Conservation (phyloP, 1,140 invertebrate species). For the Papilio helenus region DNA sequence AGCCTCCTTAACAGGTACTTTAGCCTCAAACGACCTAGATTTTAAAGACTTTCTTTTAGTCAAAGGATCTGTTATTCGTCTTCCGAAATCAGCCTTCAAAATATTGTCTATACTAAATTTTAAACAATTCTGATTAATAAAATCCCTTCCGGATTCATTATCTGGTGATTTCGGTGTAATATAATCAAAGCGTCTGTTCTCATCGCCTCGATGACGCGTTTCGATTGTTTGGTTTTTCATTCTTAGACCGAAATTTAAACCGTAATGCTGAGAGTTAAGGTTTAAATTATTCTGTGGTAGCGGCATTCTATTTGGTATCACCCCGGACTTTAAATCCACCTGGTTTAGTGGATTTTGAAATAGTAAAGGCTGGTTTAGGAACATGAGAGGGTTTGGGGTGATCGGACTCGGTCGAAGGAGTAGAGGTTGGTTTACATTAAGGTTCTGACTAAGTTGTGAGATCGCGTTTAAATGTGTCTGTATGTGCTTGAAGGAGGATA, state of each 20-base stretch:
- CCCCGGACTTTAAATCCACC: conserved; percentile 63
- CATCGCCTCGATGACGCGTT: conserved; percentile 54
- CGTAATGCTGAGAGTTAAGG: conserved; percentile 58
- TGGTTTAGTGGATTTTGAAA: conserved; percentile 75
- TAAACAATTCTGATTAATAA: conserved; percentile 85
- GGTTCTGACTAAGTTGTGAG: conserved; percentile 82
- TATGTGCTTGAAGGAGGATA: conserved; percentile 84
- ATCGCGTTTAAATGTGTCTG: conserved; percentile 85
- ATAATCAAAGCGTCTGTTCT: conserved; percentile 63
- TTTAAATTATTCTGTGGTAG: conserved; percentile 59
- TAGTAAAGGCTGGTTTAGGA: conserved; percentile 79
- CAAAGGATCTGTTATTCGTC: conserved; percentile 87
- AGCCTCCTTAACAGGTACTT: conserved; percentile 62
- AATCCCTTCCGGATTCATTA: conserved; percentile 70
- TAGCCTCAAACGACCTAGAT: conserved; percentile 60
- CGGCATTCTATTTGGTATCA: conserved; percentile 54
- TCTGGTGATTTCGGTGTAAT: conserved; percentile 65
- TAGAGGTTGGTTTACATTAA: conserved; percentile 74
- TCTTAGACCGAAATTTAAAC: conserved; percentile 60
- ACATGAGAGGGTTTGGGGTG: conserved; percentile 80
- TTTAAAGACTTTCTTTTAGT: conserved; percentile 83
- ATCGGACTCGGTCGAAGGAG: conserved; percentile 78
- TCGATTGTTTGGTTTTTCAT: conserved; percentile 58
- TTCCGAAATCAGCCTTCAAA: conserved; percentile 94
- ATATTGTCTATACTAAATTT: conserved; percentile 98